Percentiles rank a stretch among this genome's conserved stretches.
phyloP scores from a whole-genome alignment of 2,888 invertebrate species.

The Cinara cedri region DNA sequence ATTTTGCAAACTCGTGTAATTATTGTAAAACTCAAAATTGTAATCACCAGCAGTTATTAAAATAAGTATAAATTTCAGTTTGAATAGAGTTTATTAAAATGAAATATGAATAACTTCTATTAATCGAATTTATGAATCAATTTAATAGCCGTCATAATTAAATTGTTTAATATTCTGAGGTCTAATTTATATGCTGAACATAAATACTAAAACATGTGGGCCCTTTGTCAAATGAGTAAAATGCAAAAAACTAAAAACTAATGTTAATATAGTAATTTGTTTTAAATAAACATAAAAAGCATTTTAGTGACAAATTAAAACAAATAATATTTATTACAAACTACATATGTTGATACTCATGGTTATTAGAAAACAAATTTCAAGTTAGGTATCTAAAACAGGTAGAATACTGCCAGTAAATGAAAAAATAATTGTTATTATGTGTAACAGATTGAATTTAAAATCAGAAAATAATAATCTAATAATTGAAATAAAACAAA shows the following conservation, averaged over 20 bases:
- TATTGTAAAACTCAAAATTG: conserved; percentile 10
- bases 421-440: neutral
- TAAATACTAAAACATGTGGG: neutral
- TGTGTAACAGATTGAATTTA: neutral
- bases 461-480: neutral
- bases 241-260: neutral
- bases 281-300: neutral
- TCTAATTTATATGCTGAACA: neutral
- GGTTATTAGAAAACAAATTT: neutral
- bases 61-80: neutral
- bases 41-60: neutral
- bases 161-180: neutral
- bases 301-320: neutral
- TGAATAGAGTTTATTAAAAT: neutral
- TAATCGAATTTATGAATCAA: neutral
- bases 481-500: neutral
- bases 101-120: neutral
- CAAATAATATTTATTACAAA: neutral
- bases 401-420: too few species aligned
- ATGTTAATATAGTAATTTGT: neutral
- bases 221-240: neutral
- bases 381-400: neutral
- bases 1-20: conserved; percentile 29
- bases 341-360: neutral
- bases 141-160: neutral